A percentile compares a stretch with the other conserved stretches of the same genome.
phyloP scores from a whole-genome alignment of 2,797 vertebrate genomes.

The Bovichtus variegatus region DNA sequence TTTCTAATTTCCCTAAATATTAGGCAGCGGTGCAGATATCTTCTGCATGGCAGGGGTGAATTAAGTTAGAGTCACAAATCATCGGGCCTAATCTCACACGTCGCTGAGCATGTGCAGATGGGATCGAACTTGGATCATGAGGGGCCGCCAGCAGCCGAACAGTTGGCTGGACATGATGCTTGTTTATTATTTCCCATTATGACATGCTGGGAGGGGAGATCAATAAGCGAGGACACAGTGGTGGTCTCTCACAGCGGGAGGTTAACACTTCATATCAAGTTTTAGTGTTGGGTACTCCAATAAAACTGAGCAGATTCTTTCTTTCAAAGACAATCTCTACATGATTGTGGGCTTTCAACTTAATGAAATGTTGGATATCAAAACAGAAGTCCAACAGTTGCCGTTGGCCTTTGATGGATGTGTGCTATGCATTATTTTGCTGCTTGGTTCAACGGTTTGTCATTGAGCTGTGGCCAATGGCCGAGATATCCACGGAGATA shows the following conservation, averaged over 20 bases:
- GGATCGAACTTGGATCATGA: conserved; percentile 16
- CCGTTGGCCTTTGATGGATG: conserved; percentile 27
- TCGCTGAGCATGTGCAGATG: conserved; percentile 60
- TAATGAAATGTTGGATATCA: conserved; percentile 42
- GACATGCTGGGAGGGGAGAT: conserved; percentile 35
- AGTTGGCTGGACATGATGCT: conserved; percentile 52
- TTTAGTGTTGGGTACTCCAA: conserved; percentile 14
- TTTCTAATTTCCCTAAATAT: conserved; percentile 29
- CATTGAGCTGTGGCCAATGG: conserved; percentile 7
- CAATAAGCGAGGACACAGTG: conserved; percentile 25
- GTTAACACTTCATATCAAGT: conserved; percentile 39
- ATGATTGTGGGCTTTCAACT: conserved; percentile 30
- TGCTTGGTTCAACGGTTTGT: not conserved
- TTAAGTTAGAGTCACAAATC: conserved; percentile 54
- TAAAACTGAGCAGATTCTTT: conserved; percentile 25
- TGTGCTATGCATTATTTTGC: conserved; percentile 7
- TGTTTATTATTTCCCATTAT: conserved; percentile 58
- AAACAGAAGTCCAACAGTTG: conserved; percentile 3
- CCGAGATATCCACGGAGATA: conserved; percentile 8
- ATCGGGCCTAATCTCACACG: conserved; percentile 56
- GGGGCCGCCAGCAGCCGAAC: conserved; percentile 25
- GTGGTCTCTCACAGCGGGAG: not conserved
- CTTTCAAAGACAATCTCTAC: conserved; percentile 11
- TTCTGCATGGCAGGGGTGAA: conserved; percentile 5
- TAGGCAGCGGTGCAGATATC: conserved; percentile 22